Evolutionary conservation across 2,797 vertebrate genomes (phyloP).

Genomic region (Picus viridis): DNA sequence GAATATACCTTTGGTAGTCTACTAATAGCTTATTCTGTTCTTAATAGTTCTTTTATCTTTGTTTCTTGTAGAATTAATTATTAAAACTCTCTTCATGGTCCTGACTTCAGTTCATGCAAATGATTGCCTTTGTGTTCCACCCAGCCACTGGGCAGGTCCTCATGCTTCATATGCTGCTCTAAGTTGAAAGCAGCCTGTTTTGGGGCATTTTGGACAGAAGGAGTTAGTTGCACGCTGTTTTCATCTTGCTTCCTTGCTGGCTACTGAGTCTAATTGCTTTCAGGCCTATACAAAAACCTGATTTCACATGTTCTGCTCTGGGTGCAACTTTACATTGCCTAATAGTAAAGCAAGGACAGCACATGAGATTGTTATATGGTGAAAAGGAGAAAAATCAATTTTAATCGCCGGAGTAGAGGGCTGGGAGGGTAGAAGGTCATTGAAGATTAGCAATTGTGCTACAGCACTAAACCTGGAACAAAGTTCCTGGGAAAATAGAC

Average conservation of each 20-base stretch:
- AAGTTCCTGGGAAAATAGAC: neutral
- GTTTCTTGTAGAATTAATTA: conserved; percentile 21
- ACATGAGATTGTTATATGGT: neutral
- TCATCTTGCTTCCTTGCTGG: neutral
- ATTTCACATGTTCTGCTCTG: conserved; percentile 2
- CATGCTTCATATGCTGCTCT: neutral
- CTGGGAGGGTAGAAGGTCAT: neutral
- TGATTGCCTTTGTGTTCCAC: neutral
- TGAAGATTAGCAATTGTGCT: neutral
- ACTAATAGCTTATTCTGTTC: neutral
- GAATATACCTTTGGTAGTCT: neutral
- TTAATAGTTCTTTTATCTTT: conserved; percentile 13
- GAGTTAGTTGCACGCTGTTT: neutral
- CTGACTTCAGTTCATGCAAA: neutral
- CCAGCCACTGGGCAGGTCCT: neutral
- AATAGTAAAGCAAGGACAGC: neutral
- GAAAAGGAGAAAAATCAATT: conserved; percentile 9
- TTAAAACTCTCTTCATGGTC: neutral
- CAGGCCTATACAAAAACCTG: neutral
- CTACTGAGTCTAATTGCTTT: neutral
- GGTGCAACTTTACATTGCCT: conserved; percentile 16
- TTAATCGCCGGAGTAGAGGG: neutral
- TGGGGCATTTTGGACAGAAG: neutral
- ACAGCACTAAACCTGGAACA: neutral
- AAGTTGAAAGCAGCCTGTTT: neutral